Evolutionary conservation across 1,140 invertebrate species (phyloP).

Genomic region (Lasioglossum albipes): DNA sequence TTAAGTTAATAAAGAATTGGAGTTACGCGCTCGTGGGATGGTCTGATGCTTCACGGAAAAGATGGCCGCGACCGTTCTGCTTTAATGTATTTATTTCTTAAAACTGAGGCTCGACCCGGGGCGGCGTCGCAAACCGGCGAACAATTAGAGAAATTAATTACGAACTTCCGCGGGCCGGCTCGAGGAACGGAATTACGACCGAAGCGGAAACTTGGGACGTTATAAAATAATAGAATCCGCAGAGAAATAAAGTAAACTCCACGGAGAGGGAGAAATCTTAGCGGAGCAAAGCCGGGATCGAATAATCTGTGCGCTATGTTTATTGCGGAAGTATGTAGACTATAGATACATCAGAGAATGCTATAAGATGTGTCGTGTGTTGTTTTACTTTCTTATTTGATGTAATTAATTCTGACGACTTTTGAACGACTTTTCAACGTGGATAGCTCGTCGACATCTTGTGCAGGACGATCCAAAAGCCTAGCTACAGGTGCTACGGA

Average conservation of each 20-base stretch:
- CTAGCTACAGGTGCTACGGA: background rate
- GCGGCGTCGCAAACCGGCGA: background rate
- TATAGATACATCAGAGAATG: background rate
- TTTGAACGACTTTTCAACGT: background rate
- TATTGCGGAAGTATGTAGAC: background rate
- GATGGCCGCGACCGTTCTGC: background rate
- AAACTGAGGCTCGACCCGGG: background rate
- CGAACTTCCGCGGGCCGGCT: background rate
- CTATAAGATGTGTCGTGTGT: background rate
- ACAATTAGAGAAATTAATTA: conserved; percentile 6
- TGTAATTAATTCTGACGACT: background rate
- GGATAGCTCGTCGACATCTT: background rate
- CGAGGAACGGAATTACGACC: background rate
- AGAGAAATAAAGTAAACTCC: background rate
- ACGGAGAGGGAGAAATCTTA: background rate
- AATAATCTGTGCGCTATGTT: background rate
- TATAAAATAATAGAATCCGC: background rate
- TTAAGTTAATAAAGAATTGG: too few relatives aligned
- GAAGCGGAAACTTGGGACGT: background rate
- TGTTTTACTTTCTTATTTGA: too few relatives aligned
- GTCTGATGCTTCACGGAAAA: background rate
- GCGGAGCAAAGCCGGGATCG: background rate
- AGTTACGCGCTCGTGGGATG: too few relatives aligned
- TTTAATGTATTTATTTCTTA: background rate
- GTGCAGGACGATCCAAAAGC: background rate